These are phyloP conservation scores for Cheilosia impressa DNA, from an alignment of 2,888 invertebrate genomes.

Conservation along the genomic window DNA sequence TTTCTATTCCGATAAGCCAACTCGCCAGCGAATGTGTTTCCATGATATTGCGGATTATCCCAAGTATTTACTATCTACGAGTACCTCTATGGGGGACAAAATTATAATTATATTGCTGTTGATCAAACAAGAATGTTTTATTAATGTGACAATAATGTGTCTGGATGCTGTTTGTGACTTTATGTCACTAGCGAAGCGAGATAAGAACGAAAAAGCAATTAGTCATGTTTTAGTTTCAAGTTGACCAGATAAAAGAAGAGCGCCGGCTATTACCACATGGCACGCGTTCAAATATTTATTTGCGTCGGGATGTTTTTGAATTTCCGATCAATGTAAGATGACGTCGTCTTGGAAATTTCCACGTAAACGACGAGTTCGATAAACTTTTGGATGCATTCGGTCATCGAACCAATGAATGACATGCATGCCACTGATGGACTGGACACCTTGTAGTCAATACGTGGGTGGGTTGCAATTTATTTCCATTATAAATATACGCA, in stretches of 20 bases:
- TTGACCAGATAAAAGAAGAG: conserved; percentile 26
- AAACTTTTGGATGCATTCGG: conserved; percentile 20
- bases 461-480: conserved; percentile 35
- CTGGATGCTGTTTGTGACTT: conserved; percentile 5
- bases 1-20: background rate
- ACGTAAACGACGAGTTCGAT: conserved; percentile 40
- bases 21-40: conserved; percentile 22
- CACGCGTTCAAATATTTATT: conserved; percentile 45
- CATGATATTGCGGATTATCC: background rate
- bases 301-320: background rate
- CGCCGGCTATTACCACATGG: conserved; percentile 8
- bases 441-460: conserved; percentile 23
- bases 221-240: conserved; percentile 26
- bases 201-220: conserved; percentile 47
- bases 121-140: conserved; percentile 22
- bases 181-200: background rate
- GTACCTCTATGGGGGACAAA: no score
- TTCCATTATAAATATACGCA: background rate
- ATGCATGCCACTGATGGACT: background rate
- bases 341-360: conserved; percentile 19
- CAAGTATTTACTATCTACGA: conserved; percentile 18
- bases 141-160: conserved; percentile 20
- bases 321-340: background rate
- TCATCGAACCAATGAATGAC: background rate
- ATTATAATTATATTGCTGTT: background rate